Base-by-base conservation (phyloP, 2,797 vertebrate genomes). In the Allobates femoralis region DNA sequence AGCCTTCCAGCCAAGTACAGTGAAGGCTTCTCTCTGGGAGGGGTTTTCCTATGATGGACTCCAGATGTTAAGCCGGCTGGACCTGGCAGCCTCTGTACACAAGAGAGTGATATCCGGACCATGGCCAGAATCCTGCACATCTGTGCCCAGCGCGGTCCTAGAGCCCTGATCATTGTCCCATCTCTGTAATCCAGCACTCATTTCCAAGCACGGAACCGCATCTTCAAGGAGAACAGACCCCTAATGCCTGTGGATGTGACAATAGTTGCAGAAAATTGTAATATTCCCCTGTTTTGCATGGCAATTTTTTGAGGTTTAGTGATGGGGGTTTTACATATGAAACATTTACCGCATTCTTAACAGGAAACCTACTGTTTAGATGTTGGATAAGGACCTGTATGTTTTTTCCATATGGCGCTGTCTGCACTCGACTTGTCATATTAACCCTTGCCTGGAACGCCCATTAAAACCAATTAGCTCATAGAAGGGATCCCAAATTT, bases 51-150 rank as follows among this genome's bases (percentile, higher is more conserved):
- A 1, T 86, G 84, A 86, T 86, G 46, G 62, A 50, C 73, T 28
- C 51, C 84, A 86, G 78, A 86, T 86, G 84, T 64, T 30, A 11
- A 46, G 4, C 50, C n/a, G 26, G 12, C 26, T 56, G 58, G 60
- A 66, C 46, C 56, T 53, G 77, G 55, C 84, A 50, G 74, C 53
- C 62, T 69, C 30, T 28, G 14, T 46, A 60, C 64, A 23, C 76
- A 30, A 37, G 84, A 58, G 62, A 21, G 41, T 30, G 32, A 55
- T 56, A 32, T 28, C 60, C 30, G 3, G 56, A 34, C 67, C 30
- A 1, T 2, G 21, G 53, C 23, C 81, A 73, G 14, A 56, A 75
- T 32, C 74, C 46, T 34, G 58, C n/a, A 2, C 79, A 46, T 41
- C 23, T 23, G 26, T 50, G 34, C 30, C 37, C 60, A 46, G 34